Evolutionary conservation across 2,888 invertebrate species (phyloP).

Genomic region (Clunio marinus): DNA sequence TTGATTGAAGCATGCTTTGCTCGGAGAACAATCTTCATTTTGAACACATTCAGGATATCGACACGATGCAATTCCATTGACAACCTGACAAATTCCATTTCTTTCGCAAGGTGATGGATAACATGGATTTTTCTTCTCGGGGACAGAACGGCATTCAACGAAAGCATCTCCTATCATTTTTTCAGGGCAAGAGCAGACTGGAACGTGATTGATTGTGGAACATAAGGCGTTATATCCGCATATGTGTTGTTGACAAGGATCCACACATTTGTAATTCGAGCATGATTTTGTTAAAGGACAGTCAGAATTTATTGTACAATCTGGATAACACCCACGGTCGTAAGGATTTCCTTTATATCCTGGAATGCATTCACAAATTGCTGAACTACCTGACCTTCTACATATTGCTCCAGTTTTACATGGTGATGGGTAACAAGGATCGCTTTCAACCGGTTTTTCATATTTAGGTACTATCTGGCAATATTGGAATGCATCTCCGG

Average conservation of each 20-base stretch:
- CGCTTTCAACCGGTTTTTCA: slow-evolving; percentile 44
- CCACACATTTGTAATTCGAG: slow-evolving; percentile 70
- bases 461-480: slow-evolving; percentile 47
- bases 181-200: slow-evolving; percentile 74
- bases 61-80: slow-evolving; percentile 67
- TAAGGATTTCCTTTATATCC: slow-evolving; percentile 68
- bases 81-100: slow-evolving; percentile 73
- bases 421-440: slow-evolving; percentile 66
- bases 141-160: slow-evolving; percentile 58
- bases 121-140: slow-evolving; percentile 62
- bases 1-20: slow-evolving; percentile 75
- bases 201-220: slow-evolving; percentile 75
- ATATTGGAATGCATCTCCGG: slow-evolving; percentile 61
- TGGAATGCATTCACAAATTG: slow-evolving; percentile 69
- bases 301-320: slow-evolving; percentile 77
- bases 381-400: slow-evolving; percentile 54
- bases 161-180: slow-evolving; percentile 78
- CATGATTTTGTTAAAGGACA: slow-evolving; percentile 72
- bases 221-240: slow-evolving; percentile 76
- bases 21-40: slow-evolving; percentile 80
- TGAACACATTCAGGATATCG: slow-evolving; percentile 82
- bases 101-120: slow-evolving; percentile 77
- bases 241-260: slow-evolving; percentile 68
- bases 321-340: slow-evolving; percentile 70
- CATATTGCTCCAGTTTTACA: slow-evolving; percentile 78